phyloP scores from a whole-genome alignment of 2,888 invertebrate genomes.

The Acronicta psi region DNA sequence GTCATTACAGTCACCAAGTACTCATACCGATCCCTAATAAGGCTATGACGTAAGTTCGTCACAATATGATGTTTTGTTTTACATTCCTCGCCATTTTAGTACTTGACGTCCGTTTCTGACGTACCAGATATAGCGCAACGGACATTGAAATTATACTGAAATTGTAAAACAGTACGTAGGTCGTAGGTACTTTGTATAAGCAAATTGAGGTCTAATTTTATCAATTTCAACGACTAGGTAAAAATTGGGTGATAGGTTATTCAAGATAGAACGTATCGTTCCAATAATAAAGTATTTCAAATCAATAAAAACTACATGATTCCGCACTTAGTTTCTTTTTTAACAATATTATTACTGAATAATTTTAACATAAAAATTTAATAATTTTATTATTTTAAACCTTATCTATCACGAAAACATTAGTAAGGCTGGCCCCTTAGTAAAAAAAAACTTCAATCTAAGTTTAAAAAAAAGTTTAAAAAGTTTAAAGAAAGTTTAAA shows the following conservation, averaged over 20 bases:
- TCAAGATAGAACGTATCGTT: conserved; percentile 14
- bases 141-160: conserved; percentile 15
- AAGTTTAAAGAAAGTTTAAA: no score
- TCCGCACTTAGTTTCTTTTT: no score
- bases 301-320: no score
- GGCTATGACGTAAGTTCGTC: conserved; percentile 37
- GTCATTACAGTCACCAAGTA: conserved; percentile 18
- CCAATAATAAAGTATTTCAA: conserved; percentile 16
- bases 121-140: conserved; percentile 22
- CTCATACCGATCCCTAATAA: conserved; percentile 21
- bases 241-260: background rate
- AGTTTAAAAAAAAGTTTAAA: no score
- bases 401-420: no score
- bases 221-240: conserved; percentile 23
- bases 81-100: conserved; percentile 36
- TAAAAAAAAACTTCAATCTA: no score
- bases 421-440: no score
- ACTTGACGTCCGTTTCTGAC: conserved; percentile 26
- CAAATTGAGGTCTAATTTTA: background rate
- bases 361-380: no score
- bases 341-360: no score
- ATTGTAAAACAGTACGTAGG: conserved; percentile 16
- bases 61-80: conserved; percentile 36
- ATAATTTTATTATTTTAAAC: no score
- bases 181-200: conserved; percentile 1